Evolutionary conservation across 2,888 invertebrate genomes (phyloP).

Genomic region (Cryptosula pallasiana): DNA sequence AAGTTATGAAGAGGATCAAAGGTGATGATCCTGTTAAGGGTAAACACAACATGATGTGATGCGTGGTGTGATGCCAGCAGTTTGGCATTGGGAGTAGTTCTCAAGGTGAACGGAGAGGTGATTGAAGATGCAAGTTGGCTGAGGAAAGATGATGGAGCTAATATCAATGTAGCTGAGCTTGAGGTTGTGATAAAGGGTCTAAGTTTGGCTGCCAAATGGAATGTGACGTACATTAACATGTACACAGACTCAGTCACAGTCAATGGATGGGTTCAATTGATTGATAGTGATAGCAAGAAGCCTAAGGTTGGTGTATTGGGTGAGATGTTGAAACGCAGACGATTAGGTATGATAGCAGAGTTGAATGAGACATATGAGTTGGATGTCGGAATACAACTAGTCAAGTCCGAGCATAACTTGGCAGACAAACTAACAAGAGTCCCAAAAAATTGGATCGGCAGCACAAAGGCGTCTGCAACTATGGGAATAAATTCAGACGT

Average conservation of each 20-base stretch:
- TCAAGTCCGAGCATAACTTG: background rate
- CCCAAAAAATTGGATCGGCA: background rate
- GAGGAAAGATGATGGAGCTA: background rate
- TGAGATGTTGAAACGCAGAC: background rate
- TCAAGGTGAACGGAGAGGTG: background rate
- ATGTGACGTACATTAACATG: background rate
- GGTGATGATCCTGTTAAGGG: conserved; percentile 14
- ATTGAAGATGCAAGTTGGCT: conserved; percentile 1
- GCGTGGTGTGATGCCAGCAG: conserved; percentile 19
- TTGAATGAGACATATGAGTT: background rate
- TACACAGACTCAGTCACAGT: conserved; percentile 1
- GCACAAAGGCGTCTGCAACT: background rate
- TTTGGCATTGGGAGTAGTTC: background rate
- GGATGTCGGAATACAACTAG: background rate
- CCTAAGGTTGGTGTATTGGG: background rate
- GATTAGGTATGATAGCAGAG: background rate
- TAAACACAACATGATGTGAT: no score
- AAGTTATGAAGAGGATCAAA: no score
- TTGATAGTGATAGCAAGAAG: background rate
- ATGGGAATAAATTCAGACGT: background rate
- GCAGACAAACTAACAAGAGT: conserved; percentile 7
- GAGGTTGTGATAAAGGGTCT: background rate
- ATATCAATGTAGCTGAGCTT: conserved; percentile 5
- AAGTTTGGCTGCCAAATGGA: background rate
- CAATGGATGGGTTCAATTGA: background rate